These are phyloP conservation scores for Lasiommata megera DNA, from an alignment of 2,888 invertebrate species.

Conservation along the genomic window DNA sequence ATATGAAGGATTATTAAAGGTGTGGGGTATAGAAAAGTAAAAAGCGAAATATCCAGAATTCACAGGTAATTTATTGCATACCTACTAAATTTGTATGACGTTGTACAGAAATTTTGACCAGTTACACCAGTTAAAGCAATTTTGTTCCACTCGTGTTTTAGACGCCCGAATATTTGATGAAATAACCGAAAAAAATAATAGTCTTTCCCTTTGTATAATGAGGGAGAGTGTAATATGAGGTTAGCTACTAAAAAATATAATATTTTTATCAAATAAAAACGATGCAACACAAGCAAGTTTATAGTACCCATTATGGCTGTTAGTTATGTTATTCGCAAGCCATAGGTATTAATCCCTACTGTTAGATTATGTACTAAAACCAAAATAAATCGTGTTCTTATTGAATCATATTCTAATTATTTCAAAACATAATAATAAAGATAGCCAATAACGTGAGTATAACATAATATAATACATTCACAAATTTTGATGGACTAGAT, in stretches of 20 bases:
- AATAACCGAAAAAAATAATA: constrained; percentile 31
- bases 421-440: constrained; percentile 46
- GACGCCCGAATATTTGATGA: constrained; percentile 35
- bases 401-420: constrained; percentile 52
- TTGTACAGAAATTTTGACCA: constrained; percentile 61
- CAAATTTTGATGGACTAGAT: constrained; percentile 78
- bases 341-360: constrained; percentile 73
- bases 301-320: constrained; percentile 74
- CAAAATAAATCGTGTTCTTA: constrained; percentile 61
- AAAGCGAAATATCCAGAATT: constrained; percentile 45
- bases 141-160: constrained; percentile 11
- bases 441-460: constrained; percentile 56
- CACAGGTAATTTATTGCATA: constrained; percentile 73
- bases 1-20: not conserved
- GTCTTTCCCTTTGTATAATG: constrained; percentile 37
- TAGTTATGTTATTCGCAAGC: constrained; percentile 80
- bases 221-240: constrained; percentile 30
- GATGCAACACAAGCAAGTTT: constrained; percentile 76
- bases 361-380: constrained; percentile 74
- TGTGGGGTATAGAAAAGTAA: not conserved
- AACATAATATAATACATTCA: constrained; percentile 62
- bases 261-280: constrained; percentile 65
- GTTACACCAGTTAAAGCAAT: constrained; percentile 39
- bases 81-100: constrained; percentile 57
- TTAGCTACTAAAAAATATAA: constrained; percentile 37